Evolutionary conservation across 1,140 invertebrate species (phyloP).

Genomic region (Prorops nasuta): DNA sequence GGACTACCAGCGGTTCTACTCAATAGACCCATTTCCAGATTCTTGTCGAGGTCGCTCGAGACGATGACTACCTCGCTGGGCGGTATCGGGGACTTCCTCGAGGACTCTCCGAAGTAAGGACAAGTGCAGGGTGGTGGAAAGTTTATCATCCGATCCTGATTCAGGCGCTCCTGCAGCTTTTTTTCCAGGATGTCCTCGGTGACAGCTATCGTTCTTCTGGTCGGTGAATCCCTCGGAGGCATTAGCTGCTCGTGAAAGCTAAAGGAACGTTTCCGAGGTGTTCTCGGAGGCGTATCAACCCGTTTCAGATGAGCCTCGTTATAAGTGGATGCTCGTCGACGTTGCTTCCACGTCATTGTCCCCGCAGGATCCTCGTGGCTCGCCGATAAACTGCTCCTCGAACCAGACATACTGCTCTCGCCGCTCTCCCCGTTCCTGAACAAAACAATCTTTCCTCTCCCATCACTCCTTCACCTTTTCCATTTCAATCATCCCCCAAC

Average conservation of each 20-base stretch:
- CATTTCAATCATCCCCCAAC: no score
- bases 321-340: constrained; percentile 58
- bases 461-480: no score
- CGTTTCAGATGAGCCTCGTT: constrained; percentile 51
- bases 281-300: constrained; percentile 39
- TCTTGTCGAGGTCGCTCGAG: constrained; percentile 45
- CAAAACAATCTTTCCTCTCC: not conserved
- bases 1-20: not conserved
- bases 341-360: constrained; percentile 36
- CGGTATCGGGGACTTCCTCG: constrained; percentile 49
- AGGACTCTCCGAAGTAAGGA: constrained; percentile 71
- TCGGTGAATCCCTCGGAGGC: constrained; percentile 11
- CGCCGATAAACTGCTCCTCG: constrained; percentile 21
- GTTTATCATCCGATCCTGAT: constrained; percentile 38
- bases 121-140: constrained; percentile 74
- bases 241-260: constrained; percentile 54
- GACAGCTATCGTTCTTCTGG: constrained; percentile 8
- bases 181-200: not conserved
- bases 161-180: not conserved
- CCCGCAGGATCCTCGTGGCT: constrained; percentile 29
- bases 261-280: constrained; percentile 49
- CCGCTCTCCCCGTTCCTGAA: constrained; percentile 34
- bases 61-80: constrained; percentile 60
- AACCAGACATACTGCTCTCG: constrained; percentile 36
- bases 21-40: constrained; percentile 20